Base-by-base conservation (phyloP, 2,888 invertebrate species). In the Rhamnusium bicolor region DNA sequence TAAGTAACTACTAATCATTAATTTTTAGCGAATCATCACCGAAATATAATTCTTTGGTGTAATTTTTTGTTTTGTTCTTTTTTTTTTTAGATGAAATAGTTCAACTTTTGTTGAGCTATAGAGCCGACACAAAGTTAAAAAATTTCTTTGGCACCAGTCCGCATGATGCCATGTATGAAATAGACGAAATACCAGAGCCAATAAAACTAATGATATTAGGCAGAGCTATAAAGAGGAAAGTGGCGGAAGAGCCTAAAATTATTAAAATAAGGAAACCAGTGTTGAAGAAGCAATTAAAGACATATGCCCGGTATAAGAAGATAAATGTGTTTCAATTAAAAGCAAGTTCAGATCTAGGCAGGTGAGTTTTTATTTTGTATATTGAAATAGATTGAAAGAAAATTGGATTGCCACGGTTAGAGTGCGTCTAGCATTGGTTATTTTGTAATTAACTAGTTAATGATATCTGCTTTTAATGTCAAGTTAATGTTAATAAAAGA, bases 141-240 rank as follows among this genome's bases (percentile, higher is more conserved):
- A 91, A 91, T 72, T 86, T 88, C 62, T 86, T 87, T 0, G 90
- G 90, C 0, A 84, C 85, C 0, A 89, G 86, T 51, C 89, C 90
- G 0, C 89, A 89, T 63, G 84, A 86, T 0, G 83, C 91, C 0
- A 84, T 91, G 0, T 85, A 86, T 6, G 91, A 91, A 60, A 85
- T 88, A 54, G 84, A 85, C 4, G 84, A 83, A 12, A 80, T 86
- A 14, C 81, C 83, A 0, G 71, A 79, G 0, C 70, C 69, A 8
- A 84, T 85, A n/a, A 84, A 82, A 68, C 77, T 62, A 14, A 73
- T 81, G 53, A 85, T 85, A 51, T 71, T 84, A 49, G 80, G 80
- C 7, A 80, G 78, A 65, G 69, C 68, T n/a, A 76, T 65, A n/a
- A 83, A 82, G 71, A 79, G 79, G 47, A 80, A 78, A 74, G 5